Percentiles rank a stretch among this genome's conserved stretches.
These are phyloP conservation scores for Dasypolia templi DNA, from an alignment of 2,888 invertebrate species.

Conservation along the genomic window DNA sequence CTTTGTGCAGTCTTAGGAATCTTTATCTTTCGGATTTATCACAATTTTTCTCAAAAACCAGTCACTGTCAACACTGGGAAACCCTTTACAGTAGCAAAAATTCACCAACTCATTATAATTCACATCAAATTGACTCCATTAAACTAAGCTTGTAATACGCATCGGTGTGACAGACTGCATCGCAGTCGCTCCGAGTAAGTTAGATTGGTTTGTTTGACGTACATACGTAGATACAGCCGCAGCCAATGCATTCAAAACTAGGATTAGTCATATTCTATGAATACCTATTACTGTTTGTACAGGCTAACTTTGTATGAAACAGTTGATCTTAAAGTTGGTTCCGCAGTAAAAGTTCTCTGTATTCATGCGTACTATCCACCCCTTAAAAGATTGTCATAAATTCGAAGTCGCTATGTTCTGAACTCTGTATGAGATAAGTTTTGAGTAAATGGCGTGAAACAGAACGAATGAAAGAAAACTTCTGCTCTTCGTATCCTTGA, in stretches of 20 bases:
- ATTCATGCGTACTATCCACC: not conserved
- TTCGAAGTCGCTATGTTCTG: not conserved
- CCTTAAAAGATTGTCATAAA: not conserved
- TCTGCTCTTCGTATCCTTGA: not conserved
- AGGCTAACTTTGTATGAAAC: not conserved
- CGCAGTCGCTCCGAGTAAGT: slow-evolving; percentile 64
- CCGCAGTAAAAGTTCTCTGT: not conserved
- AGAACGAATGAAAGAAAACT: not conserved
- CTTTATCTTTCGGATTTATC: no score
- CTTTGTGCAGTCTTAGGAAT: no score
- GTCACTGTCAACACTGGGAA: not conserved
- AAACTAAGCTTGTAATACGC: slow-evolving; percentile 3
- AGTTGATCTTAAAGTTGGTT: not conserved
- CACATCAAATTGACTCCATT: not conserved
- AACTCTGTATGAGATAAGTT: slow-evolving; percentile 16
- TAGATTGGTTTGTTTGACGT: slow-evolving; percentile 70
- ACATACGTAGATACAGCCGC: not conserved
- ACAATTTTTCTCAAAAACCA: not conserved
- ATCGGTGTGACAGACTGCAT: slow-evolving; percentile 57
- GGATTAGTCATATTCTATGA: slow-evolving; percentile 46
- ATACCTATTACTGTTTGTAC: not conserved
- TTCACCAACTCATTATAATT: not conserved
- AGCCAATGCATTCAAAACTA: slow-evolving; percentile 44
- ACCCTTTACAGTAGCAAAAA: not conserved
- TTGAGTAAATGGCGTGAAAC: not conserved